Evolutionary conservation across 2,113 vertebrate species (phyloP).

Genomic region (Miniopterus natalensis): DNA sequence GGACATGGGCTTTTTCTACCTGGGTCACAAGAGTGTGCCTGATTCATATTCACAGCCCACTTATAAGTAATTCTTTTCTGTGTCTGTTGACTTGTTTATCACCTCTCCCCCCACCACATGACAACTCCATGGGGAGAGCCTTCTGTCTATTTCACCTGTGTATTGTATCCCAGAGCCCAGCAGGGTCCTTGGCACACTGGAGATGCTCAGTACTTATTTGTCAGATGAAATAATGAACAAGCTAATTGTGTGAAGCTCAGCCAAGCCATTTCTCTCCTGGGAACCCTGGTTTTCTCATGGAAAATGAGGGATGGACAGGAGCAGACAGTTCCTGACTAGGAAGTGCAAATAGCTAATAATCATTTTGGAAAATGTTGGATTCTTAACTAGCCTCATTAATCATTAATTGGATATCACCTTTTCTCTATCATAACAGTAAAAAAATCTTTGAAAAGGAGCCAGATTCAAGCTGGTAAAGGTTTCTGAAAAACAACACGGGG

Average conservation of each 20-base stretch:
- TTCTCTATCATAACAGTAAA: slow-evolving; percentile 7
- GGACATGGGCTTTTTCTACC: not conserved
- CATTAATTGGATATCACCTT: slow-evolving; percentile 22
- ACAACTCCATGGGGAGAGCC: not conserved
- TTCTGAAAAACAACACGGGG: slow-evolving; percentile 17
- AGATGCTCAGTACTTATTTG: not conserved
- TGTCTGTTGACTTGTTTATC: slow-evolving; percentile 24
- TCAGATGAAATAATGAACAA: slow-evolving; percentile 45
- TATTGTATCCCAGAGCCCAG: not conserved
- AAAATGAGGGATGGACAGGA: slow-evolving; percentile 64
- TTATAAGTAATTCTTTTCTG: not conserved
- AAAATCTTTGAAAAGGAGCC: not conserved
- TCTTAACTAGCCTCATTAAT: slow-evolving; percentile 46
- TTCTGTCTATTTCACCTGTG: not conserved
- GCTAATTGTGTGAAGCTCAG: slow-evolving; percentile 60
- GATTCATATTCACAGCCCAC: not conserved
- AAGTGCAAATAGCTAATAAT: slow-evolving; percentile 56
- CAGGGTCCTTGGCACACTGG: not conserved
- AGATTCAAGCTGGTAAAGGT: not conserved
- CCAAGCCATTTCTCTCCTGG: slow-evolving; percentile 20
- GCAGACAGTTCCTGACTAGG: slow-evolving; percentile 29
- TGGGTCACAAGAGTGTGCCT: not conserved
- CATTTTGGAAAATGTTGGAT: slow-evolving; percentile 55
- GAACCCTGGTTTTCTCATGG: slow-evolving; percentile 48
- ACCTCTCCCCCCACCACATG: not conserved